Base-by-base conservation (phyloP, 2,797 vertebrate species). In the Falco berigora region DNA sequence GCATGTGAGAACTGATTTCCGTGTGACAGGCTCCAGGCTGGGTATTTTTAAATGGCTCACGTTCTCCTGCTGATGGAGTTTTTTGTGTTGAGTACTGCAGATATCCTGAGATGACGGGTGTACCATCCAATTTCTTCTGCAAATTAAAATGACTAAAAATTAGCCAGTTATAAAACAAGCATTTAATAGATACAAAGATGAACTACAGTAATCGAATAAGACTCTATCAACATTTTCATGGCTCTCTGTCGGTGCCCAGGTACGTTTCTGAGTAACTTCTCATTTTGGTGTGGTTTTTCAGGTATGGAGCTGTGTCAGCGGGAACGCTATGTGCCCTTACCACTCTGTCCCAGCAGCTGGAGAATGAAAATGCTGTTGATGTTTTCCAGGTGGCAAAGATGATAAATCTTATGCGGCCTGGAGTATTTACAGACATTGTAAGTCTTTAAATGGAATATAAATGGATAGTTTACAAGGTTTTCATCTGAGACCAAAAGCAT, bases 331-430 rank as follows among this genome's bases (percentile, higher is more conserved):
- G 99, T 93, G 99, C 99, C 95, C 99, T 99, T 96, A 99, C 99
- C 97, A 99, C 99, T 49, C 98, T 99, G 97, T 99, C 99, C 88
- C 99, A 99, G 97, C 99, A 99, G 96, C 98, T 99, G 97, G 99
- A 99, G 98, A 99, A 98, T n/a, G 99, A 99, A 97, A 99, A 98
- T 13, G 98, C 99, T 25, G 99, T 99, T 32, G 99, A 99, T 97
- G 98, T 99, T 96, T 99, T 99, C 98, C 99, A 99, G 98, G 99
- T 99, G 98, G 99, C 99, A 88, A 99, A 99, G 98, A 99, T 99
- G 99, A 99, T 99, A 97, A 99, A 99, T 97, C 99, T 99, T 40
- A 99, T 99, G 99, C 98, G 99, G 97, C 99, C 99, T 83, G 99
- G 99, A 91, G 99, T 99, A 97, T 99, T 99, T 98, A 99, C 99